These are phyloP conservation scores for Halictus quadricinctus DNA, from an alignment of 2,888 invertebrate species.

Conservation along the genomic window DNA sequence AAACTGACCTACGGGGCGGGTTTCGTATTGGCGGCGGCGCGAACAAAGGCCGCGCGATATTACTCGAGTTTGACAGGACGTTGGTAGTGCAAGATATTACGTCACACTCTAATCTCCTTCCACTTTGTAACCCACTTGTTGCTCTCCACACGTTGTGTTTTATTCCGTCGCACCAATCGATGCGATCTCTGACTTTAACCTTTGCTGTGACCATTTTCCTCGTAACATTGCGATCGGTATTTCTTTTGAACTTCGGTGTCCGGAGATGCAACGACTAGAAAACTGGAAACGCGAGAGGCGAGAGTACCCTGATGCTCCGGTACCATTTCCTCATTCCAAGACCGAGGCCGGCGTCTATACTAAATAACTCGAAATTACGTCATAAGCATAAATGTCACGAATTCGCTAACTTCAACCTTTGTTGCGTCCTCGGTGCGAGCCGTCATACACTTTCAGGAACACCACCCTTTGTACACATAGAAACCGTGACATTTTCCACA, in stretches of 20 bases:
- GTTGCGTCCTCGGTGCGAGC: conserved; percentile 36
- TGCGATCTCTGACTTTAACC: neutral
- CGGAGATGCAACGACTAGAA: neutral
- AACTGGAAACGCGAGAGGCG: neutral
- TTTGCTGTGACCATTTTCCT: too few species aligned
- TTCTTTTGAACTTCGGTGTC: too few species aligned
- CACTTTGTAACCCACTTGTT: neutral
- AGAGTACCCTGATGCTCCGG: neutral
- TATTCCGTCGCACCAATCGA: too few species aligned
- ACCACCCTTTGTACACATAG: conserved; percentile 40
- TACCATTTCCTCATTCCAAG: conserved; percentile 12
- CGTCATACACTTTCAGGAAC: conserved; percentile 48
- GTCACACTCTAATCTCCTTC: neutral
- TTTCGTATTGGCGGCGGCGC: too few species aligned
- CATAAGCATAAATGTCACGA: conserved; percentile 49
- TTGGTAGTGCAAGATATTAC: neutral
- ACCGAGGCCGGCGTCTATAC: neutral
- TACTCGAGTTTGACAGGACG: neutral
- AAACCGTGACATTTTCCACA: conserved; percentile 52
- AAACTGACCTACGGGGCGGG: neutral
- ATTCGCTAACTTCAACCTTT: conserved; percentile 50
- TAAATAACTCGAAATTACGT: conserved; percentile 49
- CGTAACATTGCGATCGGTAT: too few species aligned
- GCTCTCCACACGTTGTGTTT: neutral
- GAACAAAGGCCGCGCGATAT: neutral